Evolutionary conservation across 2,888 invertebrate genomes (phyloP), one percentile per base, ranked within the genome.

Genomic region (Watsonalla binaria): DNA sequence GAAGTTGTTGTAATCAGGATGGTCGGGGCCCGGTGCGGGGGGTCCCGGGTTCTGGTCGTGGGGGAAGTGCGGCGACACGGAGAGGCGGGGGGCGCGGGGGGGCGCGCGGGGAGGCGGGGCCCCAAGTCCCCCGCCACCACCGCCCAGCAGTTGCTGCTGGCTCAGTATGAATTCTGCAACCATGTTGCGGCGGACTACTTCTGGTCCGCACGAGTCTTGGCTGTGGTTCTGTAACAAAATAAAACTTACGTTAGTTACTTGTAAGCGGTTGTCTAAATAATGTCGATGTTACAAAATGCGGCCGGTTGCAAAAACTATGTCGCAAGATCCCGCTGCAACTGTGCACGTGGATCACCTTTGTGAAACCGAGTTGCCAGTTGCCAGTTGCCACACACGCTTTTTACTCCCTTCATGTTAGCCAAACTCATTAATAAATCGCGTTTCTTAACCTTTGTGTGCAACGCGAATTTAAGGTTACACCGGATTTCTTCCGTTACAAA

Each of bases 161-260:
- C 95, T 95, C 83, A 95, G 92, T 78, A 95, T 94, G 86, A 96
- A 95, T 92, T 96, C 96, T 86, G 96, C 96, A 89, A 96, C 96
- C 95, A 96, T 96, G 93, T 95, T 95, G 92, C 93, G 94, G 87
- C 94, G 93, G 88, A 89, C 89, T 71, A 77, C 76, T 67, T 76
- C 76, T 54, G 82, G 88, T 80, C 91, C 91, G 91, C 88, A 84
- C 82, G 83, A 80, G 77, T 87, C 86, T 67, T 87, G 86, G 69
- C 70, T 74, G 83, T 86, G 83, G 77, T 80, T 86, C 91, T 91
- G 88, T 59, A 91, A 91, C 87, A 86, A 91, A 61, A 66, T 70
- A 81, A 66, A 79, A 54, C 53, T 74, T 66, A 81, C 76, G 74
- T 89, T 72, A 88, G 72, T 77, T 70, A 76, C 74, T 59, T 62